A percentile compares a stretch with the other conserved stretches of the same genome.
Evolutionary conservation across 2,888 invertebrate species (phyloP).

Genomic region (Sesia apiformis): DNA sequence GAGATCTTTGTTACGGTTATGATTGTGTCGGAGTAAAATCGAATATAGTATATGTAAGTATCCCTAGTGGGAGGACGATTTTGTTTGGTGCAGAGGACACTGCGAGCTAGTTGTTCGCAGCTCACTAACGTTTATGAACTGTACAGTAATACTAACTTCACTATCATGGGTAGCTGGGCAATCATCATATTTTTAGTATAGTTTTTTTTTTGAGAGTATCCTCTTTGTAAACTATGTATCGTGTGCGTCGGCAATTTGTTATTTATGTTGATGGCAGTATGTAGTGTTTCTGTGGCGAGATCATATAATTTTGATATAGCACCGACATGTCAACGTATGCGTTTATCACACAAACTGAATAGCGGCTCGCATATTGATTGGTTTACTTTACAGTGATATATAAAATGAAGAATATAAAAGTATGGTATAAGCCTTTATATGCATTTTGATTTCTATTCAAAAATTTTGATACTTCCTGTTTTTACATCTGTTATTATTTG

Average conservation of each 20-base stretch:
- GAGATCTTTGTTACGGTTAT: slow-evolving; percentile 13
- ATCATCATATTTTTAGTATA: slow-evolving; percentile 67
- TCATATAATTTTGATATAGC: too few species aligned
- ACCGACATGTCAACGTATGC: too few species aligned
- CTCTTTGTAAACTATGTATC: slow-evolving; percentile 46
- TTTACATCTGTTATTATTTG: too few species aligned
- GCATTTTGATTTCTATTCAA: too few species aligned
- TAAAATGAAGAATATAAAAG: too few species aligned
- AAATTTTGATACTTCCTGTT: too few species aligned
- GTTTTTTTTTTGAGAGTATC: slow-evolving; percentile 43
- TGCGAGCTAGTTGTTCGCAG: slow-evolving; percentile 51
- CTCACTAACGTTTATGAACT: slow-evolving; percentile 46
- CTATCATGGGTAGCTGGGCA: slow-evolving; percentile 70
- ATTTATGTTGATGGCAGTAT: slow-evolving; percentile 19
- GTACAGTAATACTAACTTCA: slow-evolving; percentile 72
- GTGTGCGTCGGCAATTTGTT: slow-evolving; percentile 45
- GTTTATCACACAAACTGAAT: too few species aligned
- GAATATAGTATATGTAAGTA: slow-evolving; percentile 21
- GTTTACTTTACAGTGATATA: too few species aligned
- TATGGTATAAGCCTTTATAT: too few species aligned
- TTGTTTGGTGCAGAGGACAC: slow-evolving; percentile 25
- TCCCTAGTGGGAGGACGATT: slow-evolving; percentile 21
- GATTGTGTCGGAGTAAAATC: slow-evolving; percentile 1
- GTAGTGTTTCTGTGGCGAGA: too few species aligned
- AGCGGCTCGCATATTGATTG: too few species aligned